Evolutionary conservation across 2,888 invertebrate species (phyloP).

Genomic region (Tillus elongatus): DNA sequence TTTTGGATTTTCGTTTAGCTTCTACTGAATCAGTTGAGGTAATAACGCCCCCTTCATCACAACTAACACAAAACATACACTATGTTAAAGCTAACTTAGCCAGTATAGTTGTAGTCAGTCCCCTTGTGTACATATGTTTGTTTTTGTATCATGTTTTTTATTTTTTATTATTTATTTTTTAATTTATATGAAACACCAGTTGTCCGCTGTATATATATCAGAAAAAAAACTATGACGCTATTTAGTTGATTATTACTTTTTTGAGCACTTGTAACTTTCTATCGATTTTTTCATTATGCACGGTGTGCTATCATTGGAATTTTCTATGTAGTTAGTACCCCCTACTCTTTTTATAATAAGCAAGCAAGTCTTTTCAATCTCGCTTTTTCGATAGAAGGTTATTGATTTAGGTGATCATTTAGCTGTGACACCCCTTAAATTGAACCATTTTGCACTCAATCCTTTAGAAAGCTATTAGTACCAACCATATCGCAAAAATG

Average conservation of each 20-base stretch:
- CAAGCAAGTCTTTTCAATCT: conserved; percentile 27
- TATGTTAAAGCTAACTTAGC: too few species aligned
- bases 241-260: conserved; percentile 21
- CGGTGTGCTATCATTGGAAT: conserved; percentile 26
- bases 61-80: too few species aligned
- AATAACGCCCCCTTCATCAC: too few species aligned
- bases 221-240: conserved; percentile 17
- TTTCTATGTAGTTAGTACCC: conserved; percentile 31
- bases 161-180: conserved; percentile 16
- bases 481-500: too few species aligned
- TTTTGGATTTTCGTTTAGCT: too few species aligned
- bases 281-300: conserved; percentile 30
- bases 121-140: too few species aligned
- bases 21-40: too few species aligned
- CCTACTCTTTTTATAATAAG: conserved; percentile 24
- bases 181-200: conserved; percentile 11
- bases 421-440: conserved; percentile 13
- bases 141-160: too few species aligned
- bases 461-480: background rate
- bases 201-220: conserved; percentile 30
- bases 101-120: too few species aligned
- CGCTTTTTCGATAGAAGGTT: conserved; percentile 37
- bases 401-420: conserved; percentile 33
- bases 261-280: conserved; percentile 37
- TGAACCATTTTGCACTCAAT: background rate